Evolutionary conservation across 2,113 vertebrate species (phyloP).

Genomic region (Nansenia antarctica): DNA sequence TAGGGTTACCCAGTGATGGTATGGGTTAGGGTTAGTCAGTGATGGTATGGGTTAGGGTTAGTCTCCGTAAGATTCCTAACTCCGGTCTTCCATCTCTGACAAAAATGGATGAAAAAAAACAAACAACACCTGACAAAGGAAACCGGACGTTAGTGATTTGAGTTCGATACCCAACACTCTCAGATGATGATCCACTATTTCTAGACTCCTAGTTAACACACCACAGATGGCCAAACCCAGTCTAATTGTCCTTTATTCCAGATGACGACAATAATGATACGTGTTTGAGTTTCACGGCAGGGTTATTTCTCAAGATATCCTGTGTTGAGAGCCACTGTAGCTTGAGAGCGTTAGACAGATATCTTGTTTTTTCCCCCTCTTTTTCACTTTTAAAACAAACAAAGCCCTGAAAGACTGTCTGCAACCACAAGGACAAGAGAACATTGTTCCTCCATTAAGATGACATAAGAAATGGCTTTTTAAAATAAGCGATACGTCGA

Average conservation of each 20-base stretch:
- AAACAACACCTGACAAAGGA: slow-evolving; percentile 6
- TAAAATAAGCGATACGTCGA: background rate
- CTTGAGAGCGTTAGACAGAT: slow-evolving; percentile 39
- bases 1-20: too few relatives aligned
- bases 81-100: slow-evolving; percentile 13
- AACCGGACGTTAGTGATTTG: slow-evolving; percentile 25
- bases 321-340: slow-evolving; percentile 33
- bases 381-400: slow-evolving; percentile 7
- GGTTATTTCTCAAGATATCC: slow-evolving; percentile 34
- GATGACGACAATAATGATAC: slow-evolving; percentile 57
- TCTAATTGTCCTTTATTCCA: slow-evolving; percentile 45
- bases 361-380: background rate
- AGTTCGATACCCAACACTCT: slow-evolving; percentile 11
- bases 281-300: slow-evolving; percentile 43
- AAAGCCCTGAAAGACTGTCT: background rate
- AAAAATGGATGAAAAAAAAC: slow-evolving; percentile 3
- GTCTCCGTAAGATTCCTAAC: slow-evolving; percentile 58
- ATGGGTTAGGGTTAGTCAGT: too few relatives aligned
- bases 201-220: slow-evolving; percentile 27
- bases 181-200: slow-evolving; percentile 33
- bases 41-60: too few relatives aligned
- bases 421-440: slow-evolving; percentile 15
- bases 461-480: slow-evolving; percentile 20
- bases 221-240: slow-evolving; percentile 39
- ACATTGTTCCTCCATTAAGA: slow-evolving; percentile 15